phyloP scores from a whole-genome alignment of 1,140 invertebrate genomes.

The Drosophila malerkotliana region DNA sequence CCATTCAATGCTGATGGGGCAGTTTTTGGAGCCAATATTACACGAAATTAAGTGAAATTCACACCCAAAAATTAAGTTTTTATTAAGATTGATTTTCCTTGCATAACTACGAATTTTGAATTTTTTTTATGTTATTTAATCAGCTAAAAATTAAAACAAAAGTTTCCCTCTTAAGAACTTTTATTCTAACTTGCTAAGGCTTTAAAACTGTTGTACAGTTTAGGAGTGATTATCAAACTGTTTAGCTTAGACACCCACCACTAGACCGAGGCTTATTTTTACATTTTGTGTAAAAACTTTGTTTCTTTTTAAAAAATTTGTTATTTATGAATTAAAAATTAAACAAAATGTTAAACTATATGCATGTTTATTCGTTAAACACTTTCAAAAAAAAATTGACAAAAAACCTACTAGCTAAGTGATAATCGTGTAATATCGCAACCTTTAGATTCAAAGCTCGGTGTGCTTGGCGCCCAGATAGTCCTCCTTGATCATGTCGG shows the following conservation, averaged over 20 bases:
- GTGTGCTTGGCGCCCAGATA: constrained; percentile 46
- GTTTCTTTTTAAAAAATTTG: neutral
- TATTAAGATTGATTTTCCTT: neutral
- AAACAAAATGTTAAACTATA: neutral
- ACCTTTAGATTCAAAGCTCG: constrained; percentile 47
- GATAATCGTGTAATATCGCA: constrained; percentile 24
- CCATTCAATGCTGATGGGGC: constrained; percentile 36
- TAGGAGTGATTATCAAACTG: neutral
- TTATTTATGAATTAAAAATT: neutral
- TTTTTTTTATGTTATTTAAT: neutral
- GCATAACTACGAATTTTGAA: neutral
- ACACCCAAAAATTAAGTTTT: constrained; percentile 11
- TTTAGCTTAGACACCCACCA: constrained; percentile 3
- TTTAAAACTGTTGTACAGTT: constrained; percentile 18
- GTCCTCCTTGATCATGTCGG: constrained; percentile 89
- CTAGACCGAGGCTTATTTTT: neutral
- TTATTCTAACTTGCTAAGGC: too few species aligned
- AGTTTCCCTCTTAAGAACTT: too few species aligned
- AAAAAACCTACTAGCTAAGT: constrained; percentile 8
- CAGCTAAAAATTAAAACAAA: too few species aligned
- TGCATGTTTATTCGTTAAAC: constrained; percentile 16
- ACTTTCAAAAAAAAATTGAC: constrained; percentile 13
- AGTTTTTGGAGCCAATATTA: constrained; percentile 3
- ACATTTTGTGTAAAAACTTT: neutral
- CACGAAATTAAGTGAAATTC: neutral